These are phyloP conservation scores for Lissocephala sabroskyi DNA, from an alignment of 2,888 invertebrate genomes.

Conservation along the genomic window DNA sequence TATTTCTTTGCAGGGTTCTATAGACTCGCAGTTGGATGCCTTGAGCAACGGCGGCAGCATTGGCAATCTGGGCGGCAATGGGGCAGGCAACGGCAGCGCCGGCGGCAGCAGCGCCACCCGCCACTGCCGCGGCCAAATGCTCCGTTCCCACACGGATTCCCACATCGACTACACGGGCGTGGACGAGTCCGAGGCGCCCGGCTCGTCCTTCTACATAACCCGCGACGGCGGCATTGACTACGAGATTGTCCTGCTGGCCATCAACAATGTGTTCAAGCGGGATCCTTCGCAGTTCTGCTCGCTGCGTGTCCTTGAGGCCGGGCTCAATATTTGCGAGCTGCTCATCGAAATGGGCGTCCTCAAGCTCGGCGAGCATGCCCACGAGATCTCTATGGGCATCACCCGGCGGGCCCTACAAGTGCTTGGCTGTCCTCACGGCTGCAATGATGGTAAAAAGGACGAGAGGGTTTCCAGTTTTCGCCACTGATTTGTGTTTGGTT, in stretches of 20 bases:
- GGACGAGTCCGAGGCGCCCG: constrained; percentile 90
- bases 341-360: constrained; percentile 92
- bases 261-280: constrained; percentile 88
- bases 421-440: constrained; percentile 96
- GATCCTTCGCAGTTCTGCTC: constrained; percentile 86
- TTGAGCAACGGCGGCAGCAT: constrained; percentile 68
- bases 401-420: constrained; percentile 78
- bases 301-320: constrained; percentile 91
- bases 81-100: constrained; percentile 55
- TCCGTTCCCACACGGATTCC: constrained; percentile 92
- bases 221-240: constrained; percentile 95
- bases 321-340: constrained; percentile 92
- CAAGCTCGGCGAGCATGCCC: constrained; percentile 73
- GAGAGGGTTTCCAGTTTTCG: constrained; percentile 44
- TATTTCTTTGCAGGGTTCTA: constrained; percentile 79
- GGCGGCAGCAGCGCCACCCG: constrained; percentile 49
- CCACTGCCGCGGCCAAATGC: constrained; percentile 77
- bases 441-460: constrained; percentile 87
- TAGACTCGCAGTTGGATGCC: constrained; percentile 86
- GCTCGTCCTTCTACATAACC: constrained; percentile 92
- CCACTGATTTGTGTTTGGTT: background rate
- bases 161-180: constrained; percentile 91
- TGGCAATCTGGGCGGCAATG: constrained; percentile 48
- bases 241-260: constrained; percentile 87
- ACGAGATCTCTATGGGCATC: constrained; percentile 72